phyloP scores from a whole-genome alignment of 1,140 invertebrate species.

The Trichonephila clavata region DNA sequence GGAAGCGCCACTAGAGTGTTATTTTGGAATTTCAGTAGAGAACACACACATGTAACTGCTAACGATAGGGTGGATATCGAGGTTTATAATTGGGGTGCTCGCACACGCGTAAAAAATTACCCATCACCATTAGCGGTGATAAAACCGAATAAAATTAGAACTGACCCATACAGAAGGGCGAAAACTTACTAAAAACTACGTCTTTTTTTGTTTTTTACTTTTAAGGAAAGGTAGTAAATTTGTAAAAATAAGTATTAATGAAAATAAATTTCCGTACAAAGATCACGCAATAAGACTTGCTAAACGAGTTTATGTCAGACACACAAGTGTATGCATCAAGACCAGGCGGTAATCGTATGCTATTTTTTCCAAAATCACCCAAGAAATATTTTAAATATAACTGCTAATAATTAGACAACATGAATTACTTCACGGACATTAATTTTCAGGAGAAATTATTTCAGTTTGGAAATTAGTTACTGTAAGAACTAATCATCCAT shows the following conservation, averaged over 20 bases:
- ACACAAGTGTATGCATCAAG: no score
- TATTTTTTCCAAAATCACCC: no score
- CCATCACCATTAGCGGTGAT: slow-evolving; percentile 1
- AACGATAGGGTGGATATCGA: neutral
- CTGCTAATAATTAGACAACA: no score
- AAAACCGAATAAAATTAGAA: slow-evolving; percentile 34
- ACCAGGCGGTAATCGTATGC: no score
- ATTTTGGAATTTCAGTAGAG: slow-evolving; percentile 8
- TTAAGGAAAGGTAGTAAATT: neutral
- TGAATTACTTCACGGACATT: no score
- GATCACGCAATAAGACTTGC: neutral
- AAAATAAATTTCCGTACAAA: neutral
- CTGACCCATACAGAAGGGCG: neutral
- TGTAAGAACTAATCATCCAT: no score
- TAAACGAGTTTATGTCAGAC: slow-evolving; percentile 1
- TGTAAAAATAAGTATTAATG: slow-evolving; percentile 42
- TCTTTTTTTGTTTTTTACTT: neutral
- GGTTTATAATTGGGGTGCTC: slow-evolving; percentile 10
- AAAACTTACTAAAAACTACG: neutral
- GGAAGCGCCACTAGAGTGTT: neutral
- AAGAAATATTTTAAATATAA: no score
- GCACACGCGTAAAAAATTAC: slow-evolving; percentile 1
- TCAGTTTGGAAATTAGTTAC: no score
- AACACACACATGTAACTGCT: neutral
- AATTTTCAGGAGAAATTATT: no score